These are phyloP conservation scores for Psophia crepitans DNA, from an alignment of 2,113 vertebrate genomes.

Conservation along the genomic window DNA sequence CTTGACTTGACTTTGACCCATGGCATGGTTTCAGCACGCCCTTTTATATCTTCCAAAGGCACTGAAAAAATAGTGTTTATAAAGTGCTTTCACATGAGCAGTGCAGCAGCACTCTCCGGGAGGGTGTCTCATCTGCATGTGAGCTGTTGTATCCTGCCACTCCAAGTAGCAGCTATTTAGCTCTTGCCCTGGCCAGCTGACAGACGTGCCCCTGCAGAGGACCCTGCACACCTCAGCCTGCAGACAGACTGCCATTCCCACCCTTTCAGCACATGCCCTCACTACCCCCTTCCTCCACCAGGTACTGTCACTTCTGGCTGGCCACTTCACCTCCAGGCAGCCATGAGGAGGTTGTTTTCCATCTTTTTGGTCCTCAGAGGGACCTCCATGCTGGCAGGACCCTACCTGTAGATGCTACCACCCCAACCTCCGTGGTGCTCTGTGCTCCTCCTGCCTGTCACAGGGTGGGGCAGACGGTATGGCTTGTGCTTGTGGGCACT, in stretches of 20 bases:
- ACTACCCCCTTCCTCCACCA: background rate
- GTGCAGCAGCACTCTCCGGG: background rate
- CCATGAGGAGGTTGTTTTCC: background rate
- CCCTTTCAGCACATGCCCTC: background rate
- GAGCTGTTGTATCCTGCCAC: background rate
- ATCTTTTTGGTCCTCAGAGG: background rate
- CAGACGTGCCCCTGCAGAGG: background rate
- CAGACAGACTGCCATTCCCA: background rate
- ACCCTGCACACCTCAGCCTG: background rate
- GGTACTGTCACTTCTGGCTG: background rate
- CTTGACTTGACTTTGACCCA: background rate
- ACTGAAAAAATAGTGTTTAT: background rate
- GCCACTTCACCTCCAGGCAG: background rate
- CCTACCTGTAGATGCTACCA: background rate
- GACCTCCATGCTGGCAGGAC: background rate
- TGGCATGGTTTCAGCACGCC: background rate
- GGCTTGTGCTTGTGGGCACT: background rate
- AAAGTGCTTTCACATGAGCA: background rate
- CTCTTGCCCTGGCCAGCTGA: background rate
- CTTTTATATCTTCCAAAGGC: background rate
- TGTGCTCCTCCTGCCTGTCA: background rate
- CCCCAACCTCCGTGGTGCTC: background rate
- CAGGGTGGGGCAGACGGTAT: fast-evolving
- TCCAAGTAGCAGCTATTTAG: background rate
- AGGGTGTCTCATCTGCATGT: background rate